Evolutionary conservation across 2,113 vertebrate species (phyloP), one percentile per base, ranked within the genome.

Genomic region (Mystacornis crossleyi): DNA sequence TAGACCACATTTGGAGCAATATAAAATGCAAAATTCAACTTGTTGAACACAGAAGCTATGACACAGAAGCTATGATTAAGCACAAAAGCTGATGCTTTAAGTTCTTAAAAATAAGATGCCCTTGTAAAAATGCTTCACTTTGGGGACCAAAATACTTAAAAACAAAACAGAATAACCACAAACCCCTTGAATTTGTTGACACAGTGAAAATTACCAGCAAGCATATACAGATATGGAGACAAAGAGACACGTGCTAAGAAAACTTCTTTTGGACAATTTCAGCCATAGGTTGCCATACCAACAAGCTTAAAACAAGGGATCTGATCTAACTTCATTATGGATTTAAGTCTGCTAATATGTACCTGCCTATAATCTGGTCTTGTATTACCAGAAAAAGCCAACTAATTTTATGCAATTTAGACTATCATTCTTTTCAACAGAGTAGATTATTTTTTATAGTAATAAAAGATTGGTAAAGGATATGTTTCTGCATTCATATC

Each of bases 211-310:
- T 36, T 36, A 83, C 23, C 48, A 83, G 43, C 28, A 67, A 81
- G 43, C 19, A 65, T 43, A 11, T 2, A 62, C 12, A 51, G 55
- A 50, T 55, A 79, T 0, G 6, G 25, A 92, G 60, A 78, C 55
- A 90, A 69, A 93, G 53, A 88, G 17, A 61, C 28, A 38, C 0
- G 0, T 79, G 45, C 29, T 57, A 78, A 81, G 55, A 78, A 73
- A 88, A 94, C 36, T 60, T 64, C 77, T 89, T 95, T 79, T 86
- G 90, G 67, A 92, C 90, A 90, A 64, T 55, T 89, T 90, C 61
- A 89, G 40, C 72, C 92, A 93, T n/a, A 86, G 72, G 72, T 65
- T 96, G 81, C 92, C 88, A 92, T 89, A 92, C 40, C 92, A 92
- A 90, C 67, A 55, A 89, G 53, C 45, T 84, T 81, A 65, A 87